phyloP scores from a whole-genome alignment of 2,888 invertebrate species.

The Hermodice carunculata region DNA sequence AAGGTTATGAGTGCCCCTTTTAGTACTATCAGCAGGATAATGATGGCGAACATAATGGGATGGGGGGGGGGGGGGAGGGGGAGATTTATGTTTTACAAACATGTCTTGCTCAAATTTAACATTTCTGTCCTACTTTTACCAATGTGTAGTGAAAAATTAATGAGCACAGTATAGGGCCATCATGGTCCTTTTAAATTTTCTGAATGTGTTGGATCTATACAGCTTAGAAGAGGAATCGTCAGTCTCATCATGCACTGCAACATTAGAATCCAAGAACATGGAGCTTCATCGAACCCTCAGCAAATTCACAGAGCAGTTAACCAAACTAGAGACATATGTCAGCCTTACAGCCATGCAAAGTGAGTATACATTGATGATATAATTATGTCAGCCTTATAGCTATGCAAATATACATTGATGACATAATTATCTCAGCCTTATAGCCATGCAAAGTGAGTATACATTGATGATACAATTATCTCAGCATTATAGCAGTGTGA shows the following conservation, averaged over 20 bases:
- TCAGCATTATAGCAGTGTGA: no score
- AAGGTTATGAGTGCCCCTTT: no score
- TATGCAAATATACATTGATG: no score
- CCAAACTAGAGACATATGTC: constrained; percentile 59
- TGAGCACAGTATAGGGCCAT: neutral
- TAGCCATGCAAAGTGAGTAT: constrained; percentile 62
- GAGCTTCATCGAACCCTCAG: constrained; percentile 58
- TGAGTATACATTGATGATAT: constrained; percentile 49
- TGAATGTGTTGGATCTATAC: no score
- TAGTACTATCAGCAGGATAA: no score
- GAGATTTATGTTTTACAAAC: no score
- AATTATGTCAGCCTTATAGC: no score
- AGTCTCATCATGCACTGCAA: constrained; percentile 62
- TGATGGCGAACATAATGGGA: no score
- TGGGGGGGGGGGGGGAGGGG: no score
- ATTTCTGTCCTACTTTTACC: neutral
- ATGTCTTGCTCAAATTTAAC: no score
- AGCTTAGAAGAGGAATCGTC: constrained; percentile 67
- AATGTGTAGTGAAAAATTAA: neutral
- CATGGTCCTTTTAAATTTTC: constrained; percentile 16
- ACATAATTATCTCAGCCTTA: constrained; percentile 52
- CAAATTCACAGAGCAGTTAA: constrained; percentile 54
- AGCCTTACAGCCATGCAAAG: constrained; percentile 60
- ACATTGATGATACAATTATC: no score
- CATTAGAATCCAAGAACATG: constrained; percentile 62